phyloP scores from a whole-genome alignment of 2,113 vertebrate genomes.

The Camelus dromedarius region DNA sequence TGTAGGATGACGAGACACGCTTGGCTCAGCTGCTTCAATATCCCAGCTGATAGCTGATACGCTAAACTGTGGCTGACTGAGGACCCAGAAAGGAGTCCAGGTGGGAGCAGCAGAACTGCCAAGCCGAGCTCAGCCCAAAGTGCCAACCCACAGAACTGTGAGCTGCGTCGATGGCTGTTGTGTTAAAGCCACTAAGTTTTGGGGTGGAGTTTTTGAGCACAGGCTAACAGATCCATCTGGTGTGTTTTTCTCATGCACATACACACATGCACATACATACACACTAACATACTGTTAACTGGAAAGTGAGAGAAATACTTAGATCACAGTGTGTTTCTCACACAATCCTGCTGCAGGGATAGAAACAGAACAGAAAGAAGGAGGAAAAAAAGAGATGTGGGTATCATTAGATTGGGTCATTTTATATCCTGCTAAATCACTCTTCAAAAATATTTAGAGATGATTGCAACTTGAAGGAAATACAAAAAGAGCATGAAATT shows the following conservation, averaged over 20 bases:
- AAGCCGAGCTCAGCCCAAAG: background rate
- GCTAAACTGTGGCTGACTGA: background rate
- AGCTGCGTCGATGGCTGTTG: background rate
- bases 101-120: background rate
- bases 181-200: background rate
- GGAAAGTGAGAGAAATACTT: background rate
- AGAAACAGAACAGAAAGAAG: background rate
- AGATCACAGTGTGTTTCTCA: background rate
- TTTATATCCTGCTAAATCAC: background rate
- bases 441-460: conserved; percentile 8
- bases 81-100: background rate
- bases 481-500: background rate
- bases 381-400: background rate
- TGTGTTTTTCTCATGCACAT: background rate
- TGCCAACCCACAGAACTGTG: background rate
- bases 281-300: background rate
- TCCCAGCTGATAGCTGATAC: background rate
- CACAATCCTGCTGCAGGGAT: background rate
- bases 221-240: background rate
- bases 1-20: background rate
- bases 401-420: background rate
- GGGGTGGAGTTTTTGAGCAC: background rate
- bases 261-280: background rate
- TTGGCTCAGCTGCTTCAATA: background rate
- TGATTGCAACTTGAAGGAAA: background rate